Evolutionary conservation across 2,113 vertebrate genomes (phyloP).

Genomic region (Pantherophis guttatus): DNA sequence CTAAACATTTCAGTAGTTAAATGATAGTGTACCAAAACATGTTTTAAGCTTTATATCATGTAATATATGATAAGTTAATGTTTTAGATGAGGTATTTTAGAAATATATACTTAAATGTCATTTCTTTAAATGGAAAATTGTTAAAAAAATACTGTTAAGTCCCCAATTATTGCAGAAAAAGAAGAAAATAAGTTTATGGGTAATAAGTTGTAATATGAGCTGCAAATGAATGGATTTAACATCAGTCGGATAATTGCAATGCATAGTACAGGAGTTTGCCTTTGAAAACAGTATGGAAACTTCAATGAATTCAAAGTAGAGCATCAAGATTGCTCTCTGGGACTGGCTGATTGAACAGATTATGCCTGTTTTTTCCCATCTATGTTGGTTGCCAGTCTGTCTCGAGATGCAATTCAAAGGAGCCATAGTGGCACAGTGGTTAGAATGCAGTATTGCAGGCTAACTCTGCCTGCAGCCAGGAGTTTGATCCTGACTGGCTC

Average conservation of each 20-base stretch:
- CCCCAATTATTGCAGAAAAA: neutral
- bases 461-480: neutral
- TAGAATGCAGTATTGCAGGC: neutral
- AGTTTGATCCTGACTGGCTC: neutral
- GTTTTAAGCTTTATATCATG: neutral
- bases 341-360: neutral
- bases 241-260: neutral
- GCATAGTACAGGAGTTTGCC: neutral
- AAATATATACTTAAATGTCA: neutral
- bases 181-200: neutral
- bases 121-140: neutral
- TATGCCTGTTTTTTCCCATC: neutral
- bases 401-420: neutral
- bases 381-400: neutral
- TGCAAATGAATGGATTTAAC: neutral
- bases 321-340: neutral
- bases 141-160: neutral
- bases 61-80: neutral
- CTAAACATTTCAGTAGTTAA: neutral
- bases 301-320: neutral
- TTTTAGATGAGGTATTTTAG: neutral
- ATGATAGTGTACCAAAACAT: neutral
- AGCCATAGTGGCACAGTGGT: neutral
- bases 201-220: neutral
- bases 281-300: neutral